Percentiles rank a stretch among this genome's conserved stretches.
Conservation (phyloP, 2,888 invertebrate genomes). For the Drosophila pegasa region DNA sequence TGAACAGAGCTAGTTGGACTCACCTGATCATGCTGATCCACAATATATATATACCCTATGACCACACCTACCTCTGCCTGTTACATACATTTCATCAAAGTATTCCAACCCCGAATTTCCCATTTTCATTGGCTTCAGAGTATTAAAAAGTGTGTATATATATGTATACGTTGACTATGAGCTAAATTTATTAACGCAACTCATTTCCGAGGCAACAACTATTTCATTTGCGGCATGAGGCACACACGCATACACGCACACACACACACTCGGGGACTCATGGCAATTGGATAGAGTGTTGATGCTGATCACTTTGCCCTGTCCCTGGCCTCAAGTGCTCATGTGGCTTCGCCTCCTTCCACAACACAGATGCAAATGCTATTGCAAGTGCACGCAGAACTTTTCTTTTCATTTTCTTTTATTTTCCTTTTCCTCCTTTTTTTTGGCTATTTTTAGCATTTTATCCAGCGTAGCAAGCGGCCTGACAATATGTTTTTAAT, state of each 20-base stretch:
- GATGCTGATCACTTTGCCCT: constrained; percentile 66
- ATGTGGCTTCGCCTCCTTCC: constrained; percentile 23
- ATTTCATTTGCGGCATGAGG: constrained; percentile 56
- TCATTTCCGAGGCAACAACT: constrained; percentile 61
- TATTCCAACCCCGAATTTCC: not conserved
- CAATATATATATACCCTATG: not conserved
- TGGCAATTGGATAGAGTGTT: constrained; percentile 50
- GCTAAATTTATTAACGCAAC: constrained; percentile 77
- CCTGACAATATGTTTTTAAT: constrained; percentile 85
- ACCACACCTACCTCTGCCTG: not conserved
- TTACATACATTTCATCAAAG: not conserved
- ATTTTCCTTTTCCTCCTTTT: constrained; percentile 1
- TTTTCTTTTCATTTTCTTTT: constrained; percentile 10
- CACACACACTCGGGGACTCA: constrained; percentile 28
- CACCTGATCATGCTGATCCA: not conserved
- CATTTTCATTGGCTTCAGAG: not conserved
- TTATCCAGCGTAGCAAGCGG: constrained; percentile 55
- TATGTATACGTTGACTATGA: constrained; percentile 57
- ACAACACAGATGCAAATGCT: constrained; percentile 17
- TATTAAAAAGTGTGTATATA: constrained; percentile 7
- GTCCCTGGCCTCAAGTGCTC: constrained; percentile 60
- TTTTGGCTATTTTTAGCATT: constrained; percentile 65
- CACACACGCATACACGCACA: constrained; percentile 39
- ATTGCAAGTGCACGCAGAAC: constrained; percentile 22
- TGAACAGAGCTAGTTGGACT: not conserved